A percentile compares a stretch with the other conserved stretches of the same genome.
These are phyloP conservation scores for Eremophila alpestris DNA, from an alignment of 2,797 vertebrate genomes.

Conservation along the genomic window DNA sequence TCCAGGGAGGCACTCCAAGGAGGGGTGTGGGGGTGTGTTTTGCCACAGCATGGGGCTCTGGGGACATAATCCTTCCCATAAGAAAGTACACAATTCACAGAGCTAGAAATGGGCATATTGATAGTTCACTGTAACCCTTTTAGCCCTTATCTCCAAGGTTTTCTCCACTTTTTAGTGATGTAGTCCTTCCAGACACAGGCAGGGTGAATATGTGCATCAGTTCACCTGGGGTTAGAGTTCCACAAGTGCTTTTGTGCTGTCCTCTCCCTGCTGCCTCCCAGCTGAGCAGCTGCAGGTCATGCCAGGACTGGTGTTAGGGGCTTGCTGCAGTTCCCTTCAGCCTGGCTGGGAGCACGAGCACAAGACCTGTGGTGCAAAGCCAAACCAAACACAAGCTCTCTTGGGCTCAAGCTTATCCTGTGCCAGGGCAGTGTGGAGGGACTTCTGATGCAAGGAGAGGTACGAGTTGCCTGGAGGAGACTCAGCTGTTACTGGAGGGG, in stretches of 20 bases:
- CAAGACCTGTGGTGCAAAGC: fast-evolving
- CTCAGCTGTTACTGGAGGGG: neutral
- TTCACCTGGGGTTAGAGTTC: neutral
- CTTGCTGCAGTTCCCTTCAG: neutral
- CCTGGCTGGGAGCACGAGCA: neutral
- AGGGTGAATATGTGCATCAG: neutral
- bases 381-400: neutral
- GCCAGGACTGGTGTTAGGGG: neutral
- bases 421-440: neutral
- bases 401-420: fast-evolving
- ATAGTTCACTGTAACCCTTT: neutral
- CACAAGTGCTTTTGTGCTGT: neutral
- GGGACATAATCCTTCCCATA: neutral
- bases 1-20: neutral
- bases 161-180: neutral
- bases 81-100: neutral
- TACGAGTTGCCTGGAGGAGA: neutral
- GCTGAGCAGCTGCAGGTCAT: neutral
- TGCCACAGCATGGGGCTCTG: neutral
- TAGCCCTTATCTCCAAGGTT: neutral
- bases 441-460: neutral
- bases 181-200: neutral
- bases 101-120: neutral
- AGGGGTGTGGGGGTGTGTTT: neutral
- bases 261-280: neutral